Evolutionary conservation across 2,888 invertebrate species (phyloP).

Genomic region (Drymonia ruficornis): DNA sequence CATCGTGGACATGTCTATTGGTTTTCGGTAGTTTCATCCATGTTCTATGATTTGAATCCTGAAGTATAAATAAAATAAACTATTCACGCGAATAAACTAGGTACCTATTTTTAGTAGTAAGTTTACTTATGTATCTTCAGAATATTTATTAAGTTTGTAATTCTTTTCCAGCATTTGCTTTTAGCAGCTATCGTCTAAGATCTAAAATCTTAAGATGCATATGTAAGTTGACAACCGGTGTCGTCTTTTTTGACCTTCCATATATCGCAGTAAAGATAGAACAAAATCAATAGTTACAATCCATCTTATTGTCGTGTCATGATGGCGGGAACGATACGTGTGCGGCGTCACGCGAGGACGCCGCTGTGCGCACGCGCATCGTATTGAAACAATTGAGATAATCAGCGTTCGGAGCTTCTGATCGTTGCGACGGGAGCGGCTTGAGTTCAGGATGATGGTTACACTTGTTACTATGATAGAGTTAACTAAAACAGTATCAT

Average conservation of each 20-base stretch:
- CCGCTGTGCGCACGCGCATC: conserved; percentile 30
- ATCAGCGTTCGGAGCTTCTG: conserved; percentile 15
- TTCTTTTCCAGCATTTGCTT: no score
- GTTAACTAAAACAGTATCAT: background rate
- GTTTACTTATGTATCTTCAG: no score
- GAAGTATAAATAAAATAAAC: no score
- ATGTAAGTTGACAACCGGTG: no score
- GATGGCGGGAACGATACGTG: conserved; percentile 4
- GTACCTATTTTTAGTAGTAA: no score
- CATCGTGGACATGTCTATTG: no score
- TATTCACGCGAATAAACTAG: no score
- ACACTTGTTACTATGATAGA: background rate
- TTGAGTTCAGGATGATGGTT: background rate
- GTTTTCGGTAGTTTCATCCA: no score
- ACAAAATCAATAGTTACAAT: background rate
- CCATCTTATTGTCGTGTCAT: background rate
- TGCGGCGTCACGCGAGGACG: conserved; percentile 31
- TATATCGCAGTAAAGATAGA: background rate
- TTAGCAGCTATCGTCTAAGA: no score
- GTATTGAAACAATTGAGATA: conserved; percentile 42
- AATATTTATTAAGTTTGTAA: no score
- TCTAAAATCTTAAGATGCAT: no score
- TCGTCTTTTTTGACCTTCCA: background rate
- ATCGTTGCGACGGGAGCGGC: conserved; percentile 1
- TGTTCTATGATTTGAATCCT: no score